Conservation (phyloP, 2,113 vertebrate species). For the Rhabdornis inornatus region DNA sequence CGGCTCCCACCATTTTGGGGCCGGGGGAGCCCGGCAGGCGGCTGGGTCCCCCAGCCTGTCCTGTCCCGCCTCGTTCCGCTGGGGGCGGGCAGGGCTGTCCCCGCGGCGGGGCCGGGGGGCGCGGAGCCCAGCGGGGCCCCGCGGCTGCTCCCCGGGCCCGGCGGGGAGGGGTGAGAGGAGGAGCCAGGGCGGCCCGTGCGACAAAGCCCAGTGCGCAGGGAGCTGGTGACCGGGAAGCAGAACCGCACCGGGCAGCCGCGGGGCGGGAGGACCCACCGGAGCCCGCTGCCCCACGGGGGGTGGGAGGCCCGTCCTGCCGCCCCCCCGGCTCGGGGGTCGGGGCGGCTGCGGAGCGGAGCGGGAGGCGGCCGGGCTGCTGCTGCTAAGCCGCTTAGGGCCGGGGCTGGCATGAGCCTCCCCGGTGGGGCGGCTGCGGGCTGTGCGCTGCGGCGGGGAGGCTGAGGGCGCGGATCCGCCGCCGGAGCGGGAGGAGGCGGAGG, state of each 20-base stretch:
- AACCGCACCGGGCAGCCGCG: not conserved
- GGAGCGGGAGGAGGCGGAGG: not conserved
- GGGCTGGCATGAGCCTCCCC: constrained; percentile 48
- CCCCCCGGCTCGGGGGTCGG: not conserved
- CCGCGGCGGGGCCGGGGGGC: not conserved
- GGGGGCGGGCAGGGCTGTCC: not conserved
- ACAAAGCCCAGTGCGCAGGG: constrained; percentile 54
- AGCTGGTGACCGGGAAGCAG: constrained; percentile 57
- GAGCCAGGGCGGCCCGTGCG: constrained; percentile 39
- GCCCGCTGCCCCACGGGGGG: constrained; percentile 24
- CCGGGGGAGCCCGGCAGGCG: not conserved
- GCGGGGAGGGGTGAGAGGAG: not conserved
- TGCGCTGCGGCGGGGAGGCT: constrained; percentile 1
- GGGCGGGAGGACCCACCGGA: constrained; percentile 36
- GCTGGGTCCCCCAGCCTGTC: accelerated
- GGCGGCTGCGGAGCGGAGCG: not conserved
- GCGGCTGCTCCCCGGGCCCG: not conserved
- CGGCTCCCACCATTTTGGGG: constrained; percentile 26
- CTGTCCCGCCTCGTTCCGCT: not conserved
- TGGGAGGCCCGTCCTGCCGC: constrained; percentile 47
- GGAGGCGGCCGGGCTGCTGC: not conserved
- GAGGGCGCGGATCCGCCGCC: not conserved
- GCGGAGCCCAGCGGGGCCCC: not conserved
- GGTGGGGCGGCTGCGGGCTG: constrained; percentile 24
- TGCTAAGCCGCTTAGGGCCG: constrained; percentile 21